Base-by-base conservation (phyloP, 35 echinoderm and acorn worm genomes). In the Anneissia japonica region DNA sequence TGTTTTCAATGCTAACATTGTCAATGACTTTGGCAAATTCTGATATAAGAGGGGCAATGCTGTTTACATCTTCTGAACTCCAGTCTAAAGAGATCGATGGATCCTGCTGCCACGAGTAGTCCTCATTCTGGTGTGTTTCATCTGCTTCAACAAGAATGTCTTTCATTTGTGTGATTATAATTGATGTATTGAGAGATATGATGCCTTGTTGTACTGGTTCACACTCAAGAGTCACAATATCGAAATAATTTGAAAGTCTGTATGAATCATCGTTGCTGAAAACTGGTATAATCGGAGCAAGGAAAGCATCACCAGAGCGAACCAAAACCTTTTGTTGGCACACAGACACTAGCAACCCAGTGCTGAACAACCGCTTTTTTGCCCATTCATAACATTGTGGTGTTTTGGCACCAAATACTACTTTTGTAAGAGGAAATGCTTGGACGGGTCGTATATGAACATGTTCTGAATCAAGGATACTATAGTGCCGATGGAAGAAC, bases 281-380 rank as follows among this genome's bases (percentile, higher is more conserved):
- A 30, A 91, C 89, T n/a, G 88, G 92, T 46, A 93, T 93, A 19
- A 99, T 86, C 46, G 96, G 96, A 31, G 96, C 92, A 28, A 99
- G 79, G 46, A 99, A 93, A 3, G 83, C 39, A 85, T 99, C 96
- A 40, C 86, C 73, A 35, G 85, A 45, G 23, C 96, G 77, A 38
- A 90, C 92, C 34, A 99, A 79, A 36, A 99, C 92, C 37, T 93
- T 94, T 74, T 99, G 96, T 83, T 99, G 92, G 55, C 96, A 99
- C 35, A 86, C 89, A 10, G 91, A 99, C 4, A 99, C 92, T 55
- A 99, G 92, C 32, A 99, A 75, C 4, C 92, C 96, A 39, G 96
- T 99, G 36, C 96, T 99, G 40, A 99, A 99, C 0, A 91, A 77
- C 76, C 89, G 81, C 73, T 91, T 93, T 56, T 91, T 94, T 40